These are phyloP conservation scores for Drosophila birchii DNA, from an alignment of 2,888 invertebrate species.

Conservation along the genomic window DNA sequence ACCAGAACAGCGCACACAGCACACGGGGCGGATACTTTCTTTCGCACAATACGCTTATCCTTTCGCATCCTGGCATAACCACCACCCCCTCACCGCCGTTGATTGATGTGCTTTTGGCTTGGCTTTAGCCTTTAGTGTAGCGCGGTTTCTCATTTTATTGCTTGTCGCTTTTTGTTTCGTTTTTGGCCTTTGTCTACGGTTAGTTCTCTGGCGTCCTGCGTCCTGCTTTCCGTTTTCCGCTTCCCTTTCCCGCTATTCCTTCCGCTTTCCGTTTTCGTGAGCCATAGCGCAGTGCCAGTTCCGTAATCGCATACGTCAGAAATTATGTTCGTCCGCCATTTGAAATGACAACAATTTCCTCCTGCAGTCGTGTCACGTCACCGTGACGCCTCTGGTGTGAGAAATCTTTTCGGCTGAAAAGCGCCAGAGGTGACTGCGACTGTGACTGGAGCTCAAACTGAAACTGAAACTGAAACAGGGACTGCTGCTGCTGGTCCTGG, in stretches of 20 bases:
- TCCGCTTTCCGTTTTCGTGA: slow-evolving; percentile 21
- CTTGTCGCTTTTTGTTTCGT: slow-evolving; percentile 66
- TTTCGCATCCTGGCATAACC: slow-evolving; percentile 37
- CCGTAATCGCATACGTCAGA: slow-evolving; percentile 78
- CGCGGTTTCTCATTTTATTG: slow-evolving; percentile 78
- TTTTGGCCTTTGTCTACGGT: slow-evolving; percentile 60
- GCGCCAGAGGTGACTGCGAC: slow-evolving; percentile 47
- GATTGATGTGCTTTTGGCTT: slow-evolving; percentile 77
- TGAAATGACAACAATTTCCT: slow-evolving; percentile 59
- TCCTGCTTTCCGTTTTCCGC: slow-evolving; percentile 4
- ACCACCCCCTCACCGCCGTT: slow-evolving; percentile 47
- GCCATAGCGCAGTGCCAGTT: slow-evolving; percentile 29
- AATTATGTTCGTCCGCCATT: slow-evolving; percentile 70
- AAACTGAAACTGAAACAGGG: slow-evolving; percentile 3
- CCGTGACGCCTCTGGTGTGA: slow-evolving; percentile 62
- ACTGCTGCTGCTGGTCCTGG: slow-evolving; percentile 10
- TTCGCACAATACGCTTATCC: slow-evolving; percentile 73
- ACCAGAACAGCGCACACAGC: slow-evolving; percentile 42
- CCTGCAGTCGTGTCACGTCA: slow-evolving; percentile 69
- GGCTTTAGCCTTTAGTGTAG: slow-evolving; percentile 46
- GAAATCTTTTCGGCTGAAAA: slow-evolving; percentile 47
- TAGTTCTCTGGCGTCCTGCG: slow-evolving; percentile 37
- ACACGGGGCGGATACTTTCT: slow-evolving; percentile 50
- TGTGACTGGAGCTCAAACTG: slow-evolving; percentile 4
- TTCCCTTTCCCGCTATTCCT: neutral